Percentiles rank a stretch among this genome's conserved stretches.
Evolutionary conservation across 1,140 invertebrate species (phyloP).

Genomic region (Lutraria rhynchaena): DNA sequence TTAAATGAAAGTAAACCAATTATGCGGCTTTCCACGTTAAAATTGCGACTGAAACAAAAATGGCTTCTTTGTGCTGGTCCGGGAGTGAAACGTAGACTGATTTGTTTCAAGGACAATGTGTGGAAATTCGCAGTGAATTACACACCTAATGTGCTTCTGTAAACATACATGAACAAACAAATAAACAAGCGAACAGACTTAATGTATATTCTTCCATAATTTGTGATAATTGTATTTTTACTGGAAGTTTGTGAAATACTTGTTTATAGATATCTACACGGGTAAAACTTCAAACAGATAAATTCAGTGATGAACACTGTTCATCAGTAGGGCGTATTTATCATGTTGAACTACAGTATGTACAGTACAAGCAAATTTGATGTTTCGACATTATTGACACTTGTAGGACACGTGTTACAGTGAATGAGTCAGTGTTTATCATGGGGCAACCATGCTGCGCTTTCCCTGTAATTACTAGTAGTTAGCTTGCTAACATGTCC

Average conservation of each 20-base stretch:
- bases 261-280: no score
- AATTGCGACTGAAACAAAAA: background rate
- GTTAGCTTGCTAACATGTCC: conserved; percentile 18
- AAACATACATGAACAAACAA: no score
- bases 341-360: no score
- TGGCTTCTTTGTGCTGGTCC: background rate
- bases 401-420: conserved; percentile 21
- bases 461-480: background rate
- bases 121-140: background rate
- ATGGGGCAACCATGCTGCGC: background rate
- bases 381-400: conserved; percentile 11
- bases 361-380: no score
- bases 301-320: no score
- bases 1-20: conserved; percentile 80
- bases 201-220: no score
- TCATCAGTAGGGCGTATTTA: no score
- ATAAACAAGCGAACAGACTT: no score
- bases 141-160: conserved; percentile 51
- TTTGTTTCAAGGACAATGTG: conserved; percentile 11
- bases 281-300: no score
- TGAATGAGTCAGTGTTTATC: conserved; percentile 30
- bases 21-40: background rate
- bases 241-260: no score
- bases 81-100: background rate
- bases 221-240: no score